A percentile compares a stretch with the other conserved stretches of the same genome.
These are phyloP conservation scores for Bubo scandiacus DNA, from an alignment of 2,113 vertebrate genomes.

Conservation along the genomic window DNA sequence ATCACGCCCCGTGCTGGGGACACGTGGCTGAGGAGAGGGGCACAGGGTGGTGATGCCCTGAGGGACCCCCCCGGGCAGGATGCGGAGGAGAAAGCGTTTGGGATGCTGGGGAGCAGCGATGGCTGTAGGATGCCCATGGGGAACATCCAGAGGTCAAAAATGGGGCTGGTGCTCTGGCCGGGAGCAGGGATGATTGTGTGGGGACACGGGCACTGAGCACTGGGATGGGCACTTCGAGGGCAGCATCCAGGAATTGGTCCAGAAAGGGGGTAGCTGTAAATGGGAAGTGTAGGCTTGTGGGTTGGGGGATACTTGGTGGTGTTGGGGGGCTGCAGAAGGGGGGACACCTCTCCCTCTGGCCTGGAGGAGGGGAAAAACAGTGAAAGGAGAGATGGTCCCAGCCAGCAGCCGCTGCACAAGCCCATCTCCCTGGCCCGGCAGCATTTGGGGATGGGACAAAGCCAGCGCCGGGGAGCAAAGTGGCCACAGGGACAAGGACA, in stretches of 20 bases:
- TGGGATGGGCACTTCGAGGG: not conserved
- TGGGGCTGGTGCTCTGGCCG: fast-evolving
- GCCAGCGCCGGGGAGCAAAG: fast-evolving
- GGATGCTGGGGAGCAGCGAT: not conserved
- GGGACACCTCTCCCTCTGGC: not conserved
- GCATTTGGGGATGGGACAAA: not conserved
- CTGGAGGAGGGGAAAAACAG: fast-evolving
- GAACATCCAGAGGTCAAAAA: not conserved
- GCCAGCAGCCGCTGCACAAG: not conserved
- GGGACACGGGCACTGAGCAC: fast-evolving
- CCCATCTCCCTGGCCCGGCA: not conserved
- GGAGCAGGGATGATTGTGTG: fast-evolving
- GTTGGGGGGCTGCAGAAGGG: fast-evolving
- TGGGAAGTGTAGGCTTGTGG: fast-evolving
- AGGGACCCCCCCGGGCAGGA: not conserved
- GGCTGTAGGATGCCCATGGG: not conserved
- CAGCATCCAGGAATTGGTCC: not conserved
- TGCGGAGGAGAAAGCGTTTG: fast-evolving
- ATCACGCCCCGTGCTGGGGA: not conserved
- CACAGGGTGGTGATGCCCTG: fast-evolving
- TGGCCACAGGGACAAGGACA: fast-evolving
- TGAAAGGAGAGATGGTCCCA: not conserved
- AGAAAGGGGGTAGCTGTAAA: not conserved
- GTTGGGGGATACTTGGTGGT: no score
- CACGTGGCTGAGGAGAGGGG: not conserved